Evolutionary conservation across 2,888 invertebrate genomes (phyloP), one percentile per base, ranked within the genome.

Genomic region (Spisula subtruncata): DNA sequence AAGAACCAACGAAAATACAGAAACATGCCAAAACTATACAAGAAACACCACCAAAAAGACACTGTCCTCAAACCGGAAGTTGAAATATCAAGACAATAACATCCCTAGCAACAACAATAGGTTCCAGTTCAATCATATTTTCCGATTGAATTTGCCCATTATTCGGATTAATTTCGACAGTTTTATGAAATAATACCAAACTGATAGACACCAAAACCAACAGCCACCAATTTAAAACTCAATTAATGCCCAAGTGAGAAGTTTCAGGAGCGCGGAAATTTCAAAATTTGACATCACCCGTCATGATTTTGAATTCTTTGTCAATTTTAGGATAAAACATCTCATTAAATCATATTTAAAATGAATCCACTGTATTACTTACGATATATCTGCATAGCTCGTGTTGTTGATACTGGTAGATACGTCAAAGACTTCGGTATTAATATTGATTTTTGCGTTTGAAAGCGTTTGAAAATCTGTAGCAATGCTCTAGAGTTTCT

Each of bases 401-500:
- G 20, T n/a, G 25, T 25, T 25, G 10, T n/a, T n/a, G 1, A n/a
- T 25, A 25, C 1, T 25, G 25, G 60, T 25, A 25, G 60, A 66
- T n/a, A 66, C 10, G 10, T 66, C 60, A n/a, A 60, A 4, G 4
- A 60, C n/a, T 60, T 60, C 25, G 25, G 25, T 66, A 25, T 66
- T 66, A 25, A 66, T 66, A 66, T 25, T 66, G 60, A 66, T 56
- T 56, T 66, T 20, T 66, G 25, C 60, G 20, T 41, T n/a, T n/a
- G 48, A 51, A 12, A 51, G 51, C 51, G 51, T 16, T 51, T 10
- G 51, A 51, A 51, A 25, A 25, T 66, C 60, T 66, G n/a, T n/a
- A 25, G 60, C 60, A 66, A 66, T 66, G 60, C 25, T 66, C 60
- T 25, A 66, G 60, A 66, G 60, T n/a, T 66, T 66, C n/a, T 66